These are phyloP conservation scores for Heliconius ethilla DNA, from an alignment of 2,888 invertebrate genomes.

Conservation along the genomic window DNA sequence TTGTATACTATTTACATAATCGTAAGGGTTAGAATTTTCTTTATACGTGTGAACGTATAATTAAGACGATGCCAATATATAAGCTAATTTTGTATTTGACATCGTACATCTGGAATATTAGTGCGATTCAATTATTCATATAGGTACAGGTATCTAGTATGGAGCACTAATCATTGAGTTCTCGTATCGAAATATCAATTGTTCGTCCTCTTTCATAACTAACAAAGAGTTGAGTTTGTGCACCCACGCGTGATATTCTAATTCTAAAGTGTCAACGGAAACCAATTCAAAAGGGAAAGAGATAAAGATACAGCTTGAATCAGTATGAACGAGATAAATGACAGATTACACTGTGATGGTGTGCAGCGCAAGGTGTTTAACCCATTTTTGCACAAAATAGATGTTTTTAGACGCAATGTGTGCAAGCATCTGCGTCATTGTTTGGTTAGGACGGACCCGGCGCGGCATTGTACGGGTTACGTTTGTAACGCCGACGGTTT, in stretches of 20 bases:
- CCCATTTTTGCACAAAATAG: slow-evolving; percentile 75
- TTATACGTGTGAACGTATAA: slow-evolving; percentile 27
- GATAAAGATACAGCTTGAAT: slow-evolving; percentile 50
- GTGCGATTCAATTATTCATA: background rate
- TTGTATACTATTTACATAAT: slow-evolving; percentile 37
- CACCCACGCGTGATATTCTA: slow-evolving; percentile 78
- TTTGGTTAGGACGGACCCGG: slow-evolving; percentile 73
- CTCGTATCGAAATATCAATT: slow-evolving; percentile 43
- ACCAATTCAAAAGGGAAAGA: slow-evolving; percentile 60
- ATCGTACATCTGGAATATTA: background rate
- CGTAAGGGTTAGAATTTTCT: slow-evolving; percentile 22
- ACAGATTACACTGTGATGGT: slow-evolving; percentile 68
- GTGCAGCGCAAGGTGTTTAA: slow-evolving; percentile 74
- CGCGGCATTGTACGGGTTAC: slow-evolving; percentile 62
- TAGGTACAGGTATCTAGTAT: background rate
- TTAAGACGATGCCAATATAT: slow-evolving; percentile 16
- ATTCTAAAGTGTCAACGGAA: slow-evolving; percentile 75
- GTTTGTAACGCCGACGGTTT: slow-evolving; percentile 61
- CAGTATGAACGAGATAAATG: slow-evolving; percentile 53
- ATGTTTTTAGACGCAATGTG: slow-evolving; percentile 67
- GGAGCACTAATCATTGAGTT: slow-evolving; percentile 7
- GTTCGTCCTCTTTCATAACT: slow-evolving; percentile 51
- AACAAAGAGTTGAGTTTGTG: slow-evolving; percentile 71
- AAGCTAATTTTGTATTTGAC: background rate
- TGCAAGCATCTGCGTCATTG: slow-evolving; percentile 73